Conservation (phyloP, 2,888 invertebrate species). For the Chalcosyrphus nemorum region DNA sequence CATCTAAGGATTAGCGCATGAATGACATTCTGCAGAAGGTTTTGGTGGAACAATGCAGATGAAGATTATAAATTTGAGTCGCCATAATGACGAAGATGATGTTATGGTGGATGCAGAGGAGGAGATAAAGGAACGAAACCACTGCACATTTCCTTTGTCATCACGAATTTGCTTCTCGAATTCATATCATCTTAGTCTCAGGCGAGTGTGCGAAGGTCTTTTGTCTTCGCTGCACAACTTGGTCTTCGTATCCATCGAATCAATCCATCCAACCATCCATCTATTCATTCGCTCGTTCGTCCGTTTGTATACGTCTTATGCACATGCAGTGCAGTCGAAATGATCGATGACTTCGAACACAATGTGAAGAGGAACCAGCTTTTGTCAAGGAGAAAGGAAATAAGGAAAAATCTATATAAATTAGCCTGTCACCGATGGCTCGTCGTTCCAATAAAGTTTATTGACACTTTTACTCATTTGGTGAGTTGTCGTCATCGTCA, state of each 20-base stretch:
- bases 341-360: slow-evolving; percentile 53
- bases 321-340: slow-evolving; percentile 45
- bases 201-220: slow-evolving; percentile 42
- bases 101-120: too few species aligned
- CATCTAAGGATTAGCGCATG: slow-evolving; percentile 36
- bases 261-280: too few species aligned
- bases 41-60: neutral
- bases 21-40: neutral
- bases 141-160: slow-evolving; percentile 46
- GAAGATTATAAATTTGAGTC: too few species aligned
- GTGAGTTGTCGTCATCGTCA: slow-evolving; percentile 12
- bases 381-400: slow-evolving; percentile 30
- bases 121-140: neutral
- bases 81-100: neutral
- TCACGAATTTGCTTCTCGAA: slow-evolving; percentile 49
- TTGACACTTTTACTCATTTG: slow-evolving; percentile 58
- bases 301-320: slow-evolving; percentile 4
- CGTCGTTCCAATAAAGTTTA: slow-evolving; percentile 59
- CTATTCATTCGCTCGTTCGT: too few species aligned
- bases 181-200: slow-evolving; percentile 58
- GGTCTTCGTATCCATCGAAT: neutral
- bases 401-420: slow-evolving; percentile 46
- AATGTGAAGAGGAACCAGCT: neutral
- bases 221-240: slow-evolving; percentile 12
- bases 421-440: slow-evolving; percentile 60